These are phyloP conservation scores for Pristionchus entomophagus DNA, from an alignment of 2,888 invertebrate genomes.

Conservation along the genomic window DNA sequence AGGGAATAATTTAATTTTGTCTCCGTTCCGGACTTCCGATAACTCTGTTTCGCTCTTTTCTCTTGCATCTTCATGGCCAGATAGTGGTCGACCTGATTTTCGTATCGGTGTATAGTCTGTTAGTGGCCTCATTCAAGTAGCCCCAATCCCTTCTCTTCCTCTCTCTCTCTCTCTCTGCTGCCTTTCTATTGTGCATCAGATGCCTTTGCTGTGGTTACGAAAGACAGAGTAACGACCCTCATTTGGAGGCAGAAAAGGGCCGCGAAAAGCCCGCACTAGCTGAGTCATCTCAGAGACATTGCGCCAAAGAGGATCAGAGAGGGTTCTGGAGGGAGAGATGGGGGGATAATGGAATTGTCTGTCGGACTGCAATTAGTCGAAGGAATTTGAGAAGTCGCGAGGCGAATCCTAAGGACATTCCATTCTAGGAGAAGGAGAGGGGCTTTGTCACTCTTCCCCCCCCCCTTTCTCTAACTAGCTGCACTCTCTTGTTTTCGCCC, in stretches of 20 bases:
- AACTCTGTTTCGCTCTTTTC: background rate
- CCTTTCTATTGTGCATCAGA: background rate
- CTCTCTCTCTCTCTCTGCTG: background rate
- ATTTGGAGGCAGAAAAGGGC: background rate
- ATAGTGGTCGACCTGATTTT: too few species aligned
- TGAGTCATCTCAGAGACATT: background rate
- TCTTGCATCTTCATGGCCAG: too few species aligned
- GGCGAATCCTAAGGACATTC: background rate
- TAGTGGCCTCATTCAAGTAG: too few species aligned
- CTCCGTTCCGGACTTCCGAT: background rate
- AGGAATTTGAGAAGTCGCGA: slow-evolving; percentile 18
- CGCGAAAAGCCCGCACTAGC: background rate
- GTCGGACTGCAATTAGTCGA: background rate
- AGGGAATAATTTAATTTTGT: background rate
- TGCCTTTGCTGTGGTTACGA: background rate
- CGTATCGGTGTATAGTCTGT: too few species aligned
- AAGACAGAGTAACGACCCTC: background rate
- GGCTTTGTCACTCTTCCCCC: background rate
- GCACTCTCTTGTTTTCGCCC: background rate
- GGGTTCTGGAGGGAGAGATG: background rate
- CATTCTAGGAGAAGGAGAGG: background rate
- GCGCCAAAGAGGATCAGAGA: background rate
- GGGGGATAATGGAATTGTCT: slow-evolving; percentile 20
- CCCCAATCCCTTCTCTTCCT: background rate
- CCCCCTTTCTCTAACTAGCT: background rate